These are phyloP conservation scores for Malurus cyaneus DNA, from an alignment of 2,113 vertebrate genomes.

Conservation along the genomic window DNA sequence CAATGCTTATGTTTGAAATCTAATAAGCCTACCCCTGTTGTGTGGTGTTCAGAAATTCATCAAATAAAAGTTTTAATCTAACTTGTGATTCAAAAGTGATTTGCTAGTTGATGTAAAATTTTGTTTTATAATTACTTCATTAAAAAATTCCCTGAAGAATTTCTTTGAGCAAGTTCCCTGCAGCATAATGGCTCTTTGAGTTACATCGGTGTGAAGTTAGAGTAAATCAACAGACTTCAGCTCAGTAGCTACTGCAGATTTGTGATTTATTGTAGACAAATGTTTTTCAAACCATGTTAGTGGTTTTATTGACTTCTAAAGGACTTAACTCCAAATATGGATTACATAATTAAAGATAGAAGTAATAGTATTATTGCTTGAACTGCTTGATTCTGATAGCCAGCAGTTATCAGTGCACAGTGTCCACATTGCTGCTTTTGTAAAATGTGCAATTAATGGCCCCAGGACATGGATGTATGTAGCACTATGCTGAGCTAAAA, in stretches of 20 bases:
- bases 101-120: neutral
- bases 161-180: neutral
- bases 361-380: fast-evolving
- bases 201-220: neutral
- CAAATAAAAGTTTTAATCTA: neutral
- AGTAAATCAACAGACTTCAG: neutral
- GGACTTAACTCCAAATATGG: neutral
- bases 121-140: neutral
- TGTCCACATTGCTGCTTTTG: neutral
- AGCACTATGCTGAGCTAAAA: neutral
- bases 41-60: neutral
- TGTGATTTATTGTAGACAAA: neutral
- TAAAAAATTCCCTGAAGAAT: neutral
- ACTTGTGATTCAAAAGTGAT: neutral
- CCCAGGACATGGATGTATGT: neutral
- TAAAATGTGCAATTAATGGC: neutral
- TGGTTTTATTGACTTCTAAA: neutral
- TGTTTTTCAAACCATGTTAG: neutral
- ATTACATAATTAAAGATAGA: neutral
- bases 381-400: neutral
- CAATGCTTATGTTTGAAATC: neutral
- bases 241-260: neutral
- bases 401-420: neutral
- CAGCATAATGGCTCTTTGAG: neutral
- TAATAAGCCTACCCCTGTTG: neutral